Evolutionary conservation across 2,888 invertebrate genomes (phyloP).

Genomic region (Ctenicera cuprea): DNA sequence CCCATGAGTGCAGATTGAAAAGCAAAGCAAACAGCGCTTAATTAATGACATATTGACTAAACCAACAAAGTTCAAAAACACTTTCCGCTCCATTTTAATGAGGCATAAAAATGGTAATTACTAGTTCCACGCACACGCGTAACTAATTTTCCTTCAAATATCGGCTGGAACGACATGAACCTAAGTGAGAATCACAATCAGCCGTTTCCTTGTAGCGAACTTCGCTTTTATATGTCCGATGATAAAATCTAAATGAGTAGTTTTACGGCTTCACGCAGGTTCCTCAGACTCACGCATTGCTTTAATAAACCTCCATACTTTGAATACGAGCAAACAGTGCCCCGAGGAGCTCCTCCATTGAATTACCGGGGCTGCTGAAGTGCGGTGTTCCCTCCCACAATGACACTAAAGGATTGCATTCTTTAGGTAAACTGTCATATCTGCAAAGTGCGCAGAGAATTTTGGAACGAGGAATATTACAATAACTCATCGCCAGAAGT

Average conservation of each 20-base stretch:
- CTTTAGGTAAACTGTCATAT: slow-evolving; percentile 42
- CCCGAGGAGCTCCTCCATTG: slow-evolving; percentile 47
- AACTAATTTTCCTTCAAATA: slow-evolving; percentile 41
- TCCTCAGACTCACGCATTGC: slow-evolving; percentile 52
- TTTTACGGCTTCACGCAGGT: slow-evolving; percentile 52
- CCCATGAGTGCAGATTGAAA: slow-evolving; percentile 26
- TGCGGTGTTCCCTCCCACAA: slow-evolving; percentile 37
- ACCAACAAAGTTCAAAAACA: slow-evolving; percentile 36
- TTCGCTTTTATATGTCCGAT: slow-evolving; percentile 48
- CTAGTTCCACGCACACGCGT: slow-evolving; percentile 35
- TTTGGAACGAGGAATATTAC: neutral
- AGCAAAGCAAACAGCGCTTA: slow-evolving; percentile 37
- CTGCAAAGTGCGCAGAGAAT: neutral
- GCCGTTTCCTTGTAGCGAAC: slow-evolving; percentile 46
- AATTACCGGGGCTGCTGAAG: slow-evolving; percentile 47
- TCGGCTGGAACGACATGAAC: slow-evolving; percentile 32
- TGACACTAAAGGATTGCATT: slow-evolving; percentile 46
- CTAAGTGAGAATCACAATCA: slow-evolving; percentile 51
- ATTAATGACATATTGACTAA: slow-evolving; percentile 38
- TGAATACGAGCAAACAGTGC: slow-evolving; percentile 53
- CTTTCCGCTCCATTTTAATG: slow-evolving; percentile 45
- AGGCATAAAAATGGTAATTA: slow-evolving; percentile 46
- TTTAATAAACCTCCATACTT: slow-evolving; percentile 53
- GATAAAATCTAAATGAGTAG: slow-evolving; percentile 56
- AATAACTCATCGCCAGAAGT: slow-evolving; percentile 2